Base-by-base conservation (phyloP, 2,797 vertebrate genomes). In the Sphenodon punctatus region DNA sequence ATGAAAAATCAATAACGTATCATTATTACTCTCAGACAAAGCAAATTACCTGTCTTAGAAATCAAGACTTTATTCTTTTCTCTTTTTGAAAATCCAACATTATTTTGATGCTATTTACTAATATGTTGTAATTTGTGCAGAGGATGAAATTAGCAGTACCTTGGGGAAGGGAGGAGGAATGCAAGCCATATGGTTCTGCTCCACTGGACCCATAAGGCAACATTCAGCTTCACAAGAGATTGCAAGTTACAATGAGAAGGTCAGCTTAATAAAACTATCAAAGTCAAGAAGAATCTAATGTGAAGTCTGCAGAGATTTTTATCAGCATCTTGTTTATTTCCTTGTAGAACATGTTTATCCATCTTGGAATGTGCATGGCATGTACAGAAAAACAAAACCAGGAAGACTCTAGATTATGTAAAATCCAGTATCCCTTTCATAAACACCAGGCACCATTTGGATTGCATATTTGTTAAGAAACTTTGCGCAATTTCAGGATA, bases 181-280 rank as follows among this genome's bases (percentile, higher is more conserved):
- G 5, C 49, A 20, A 73, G 64, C 4, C 14, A 3, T 49, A 41
- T 43, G 2, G 7, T 45, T 60, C 1, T 16, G 43, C 10, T 91
- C 58, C 15, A 30, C 10, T 87, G 43, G 19, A 77, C 11, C 46
- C 46, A 10, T 78, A 72, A 79, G 10, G 2, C 80, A 79, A 75
- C 39, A 73, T 76, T 78, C 23, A 60, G 8, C 51, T 45, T 25
- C 63, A 63, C 20, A 13, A 45, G 73, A 78, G 56, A 70, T 25
- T 84, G 51, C 49, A 91, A 53, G 17, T 65, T 84, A 78, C 2
- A 79, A 75, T 63, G 15, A 80, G 27, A 88, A 70, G 6, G 8
- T 43, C 77, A 75, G 5, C 2, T 55, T 78, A 71, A 89, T 58
- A 78, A 78, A 73, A 45, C 1, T 70, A 72, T 51, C 11, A 81